Evolutionary conservation across 92 coral and sea anemone genomes (phyloP).

Genomic region (Isaurus tuberculatus): DNA sequence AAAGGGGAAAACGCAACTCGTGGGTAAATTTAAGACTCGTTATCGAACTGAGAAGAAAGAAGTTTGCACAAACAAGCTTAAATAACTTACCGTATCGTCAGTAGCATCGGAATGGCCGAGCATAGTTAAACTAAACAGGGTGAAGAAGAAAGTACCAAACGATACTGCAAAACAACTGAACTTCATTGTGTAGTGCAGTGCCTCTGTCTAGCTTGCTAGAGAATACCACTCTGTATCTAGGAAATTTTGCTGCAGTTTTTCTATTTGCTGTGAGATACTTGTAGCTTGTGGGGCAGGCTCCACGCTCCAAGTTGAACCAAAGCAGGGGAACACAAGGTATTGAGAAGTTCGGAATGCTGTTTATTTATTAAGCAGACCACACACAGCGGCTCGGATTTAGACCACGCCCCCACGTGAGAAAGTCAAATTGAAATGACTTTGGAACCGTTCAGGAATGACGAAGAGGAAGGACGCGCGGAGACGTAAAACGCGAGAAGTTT

Average conservation of each 20-base stretch:
- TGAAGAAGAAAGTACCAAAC: slow-evolving; percentile 8
- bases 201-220: not conserved
- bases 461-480: slow-evolving; percentile 43
- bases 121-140: slow-evolving; percentile 11
- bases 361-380: slow-evolving; percentile 83
- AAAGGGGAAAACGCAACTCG: not conserved
- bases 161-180: slow-evolving; percentile 10
- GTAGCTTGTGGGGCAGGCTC: slow-evolving; percentile 14
- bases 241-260: not conserved
- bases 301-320: slow-evolving; percentile 20
- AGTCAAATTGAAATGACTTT: slow-evolving; percentile 53
- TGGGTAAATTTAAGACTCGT: too few relatives aligned
- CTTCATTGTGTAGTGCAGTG: slow-evolving; percentile 2
- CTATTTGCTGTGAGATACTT: slow-evolving; percentile 13
- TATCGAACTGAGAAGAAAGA: not conserved
- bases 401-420: slow-evolving; percentile 77
- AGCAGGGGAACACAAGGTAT: slow-evolving; percentile 27
- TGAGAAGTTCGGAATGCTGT: slow-evolving; percentile 60
- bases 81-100: slow-evolving; percentile 26
- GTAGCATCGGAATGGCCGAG: slow-evolving; percentile 11
- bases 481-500: not conserved
- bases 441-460: slow-evolving; percentile 32
- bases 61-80: not conserved
- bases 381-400: slow-evolving; percentile 70
- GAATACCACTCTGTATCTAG: not conserved